These are phyloP conservation scores for Pithys albifrons DNA, from an alignment of 2,113 vertebrate genomes.

Conservation along the genomic window DNA sequence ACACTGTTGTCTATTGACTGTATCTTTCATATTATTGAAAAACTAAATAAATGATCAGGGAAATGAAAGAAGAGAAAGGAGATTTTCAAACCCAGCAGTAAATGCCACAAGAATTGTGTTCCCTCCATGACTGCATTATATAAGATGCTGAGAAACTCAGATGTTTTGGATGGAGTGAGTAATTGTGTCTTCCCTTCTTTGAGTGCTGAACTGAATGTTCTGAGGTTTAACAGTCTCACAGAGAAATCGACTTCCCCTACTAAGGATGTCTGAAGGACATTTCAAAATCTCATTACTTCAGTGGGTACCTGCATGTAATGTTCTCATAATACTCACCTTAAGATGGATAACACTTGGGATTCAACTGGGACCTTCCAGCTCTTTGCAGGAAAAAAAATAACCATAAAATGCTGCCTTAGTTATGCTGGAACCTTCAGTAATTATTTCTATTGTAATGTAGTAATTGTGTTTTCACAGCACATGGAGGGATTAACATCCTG, in stretches of 20 bases:
- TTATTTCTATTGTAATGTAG: background rate
- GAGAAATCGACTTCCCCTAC: background rate
- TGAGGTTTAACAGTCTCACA: background rate
- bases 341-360: background rate
- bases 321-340: background rate
- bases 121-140: background rate
- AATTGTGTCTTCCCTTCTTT: background rate
- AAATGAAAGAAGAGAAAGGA: background rate
- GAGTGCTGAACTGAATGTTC: background rate
- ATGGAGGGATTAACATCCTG: background rate
- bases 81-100: background rate
- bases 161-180: background rate
- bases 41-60: background rate
- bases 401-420: background rate
- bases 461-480: conserved; percentile 4
- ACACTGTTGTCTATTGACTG: background rate
- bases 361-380: background rate
- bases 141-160: background rate
- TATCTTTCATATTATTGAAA: background rate
- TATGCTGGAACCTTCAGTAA: background rate
- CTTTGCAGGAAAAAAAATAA: background rate
- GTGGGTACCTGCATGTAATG: background rate
- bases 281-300: background rate
- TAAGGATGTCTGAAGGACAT: background rate
- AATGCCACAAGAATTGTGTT: background rate